Base-by-base conservation (phyloP, 2,797 vertebrate genomes). In the Pantherophis vulpinus region DNA sequence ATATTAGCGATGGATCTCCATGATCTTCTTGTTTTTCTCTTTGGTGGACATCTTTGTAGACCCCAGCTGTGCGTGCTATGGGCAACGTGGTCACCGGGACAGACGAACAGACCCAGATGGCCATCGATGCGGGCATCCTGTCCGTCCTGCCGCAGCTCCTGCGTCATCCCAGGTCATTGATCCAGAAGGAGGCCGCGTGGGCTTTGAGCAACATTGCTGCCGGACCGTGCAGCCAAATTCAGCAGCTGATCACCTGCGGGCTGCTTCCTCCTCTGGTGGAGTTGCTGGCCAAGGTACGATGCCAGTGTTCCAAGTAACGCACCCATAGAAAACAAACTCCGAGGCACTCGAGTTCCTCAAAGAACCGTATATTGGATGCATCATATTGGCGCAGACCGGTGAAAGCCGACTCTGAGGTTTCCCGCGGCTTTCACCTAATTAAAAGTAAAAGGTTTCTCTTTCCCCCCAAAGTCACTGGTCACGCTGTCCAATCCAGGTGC, bases 121-220 rank as follows among this genome's bases (percentile, higher is more conserved):
- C 98, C 11, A 98, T 99, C 0, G 97, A 99, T 0, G 98, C 98
- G 0, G 99, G 99, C 0, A 93, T 98, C 74, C 93, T 99, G 63
- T 91, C 93, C 0, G 91, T 97, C 29, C 96, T 99, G 27, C 98
- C 98, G 1, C 42, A 87, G 0, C 98, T 99, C 54, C 97, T 99
- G 97, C 96, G 88, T 7, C 98, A 99, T 60, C 20, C 83, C 0
- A 99, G 98, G 95, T 1, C 98, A 54, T 97, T 96, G 0, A 95
- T 99, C 92, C 99, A 99, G 97, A 99, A 99, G 95, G 99, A 99
- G 94, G 98, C 99, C 0, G 98, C 98, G 0, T 99, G 99, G 99
- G 89, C 97, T 0, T 95, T 99, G 93, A 99, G 99, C 42, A 99
- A 99, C 61, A 98, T 99, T 0, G 98, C 99, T 0, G 98, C 99